These are phyloP conservation scores for Sminthurides aquaticus DNA, from an alignment of 2,888 invertebrate species.

Conservation along the genomic window DNA sequence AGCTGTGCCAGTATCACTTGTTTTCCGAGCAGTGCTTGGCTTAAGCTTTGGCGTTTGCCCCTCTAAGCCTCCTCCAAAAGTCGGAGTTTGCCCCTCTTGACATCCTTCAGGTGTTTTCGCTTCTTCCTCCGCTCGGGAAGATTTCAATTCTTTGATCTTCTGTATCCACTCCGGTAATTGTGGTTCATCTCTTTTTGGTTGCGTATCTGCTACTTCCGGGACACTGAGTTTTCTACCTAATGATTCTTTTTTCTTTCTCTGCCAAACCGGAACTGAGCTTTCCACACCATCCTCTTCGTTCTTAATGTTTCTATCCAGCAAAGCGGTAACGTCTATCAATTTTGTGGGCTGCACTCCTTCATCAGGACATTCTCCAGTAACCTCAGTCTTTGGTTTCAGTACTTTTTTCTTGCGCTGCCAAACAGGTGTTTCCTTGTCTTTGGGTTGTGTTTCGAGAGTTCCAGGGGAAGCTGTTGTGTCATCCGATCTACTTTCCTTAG, in stretches of 20 bases:
- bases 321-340: neutral
- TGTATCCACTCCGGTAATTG: neutral
- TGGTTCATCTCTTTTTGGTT: neutral
- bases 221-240: conserved; percentile 2
- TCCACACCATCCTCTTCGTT: conserved; percentile 1
- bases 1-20: neutral
- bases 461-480: too few species aligned
- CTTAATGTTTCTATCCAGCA: neutral
- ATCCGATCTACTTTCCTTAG: neutral
- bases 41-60: neutral
- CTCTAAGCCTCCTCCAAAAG: too few species aligned
- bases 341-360: neutral
- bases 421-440: conserved; percentile 14
- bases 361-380: neutral
- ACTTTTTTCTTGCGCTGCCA: conserved; percentile 24
- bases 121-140: too few species aligned
- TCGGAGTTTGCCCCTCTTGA: too few species aligned
- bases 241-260: conserved; percentile 14
- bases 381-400: conserved; percentile 5
- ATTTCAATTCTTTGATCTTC: neutral
- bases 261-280: neutral
- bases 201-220: too few species aligned
- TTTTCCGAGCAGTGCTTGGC: neutral
- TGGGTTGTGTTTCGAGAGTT: too few species aligned
- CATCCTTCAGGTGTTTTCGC: conserved; percentile 1